Base-by-base conservation (phyloP, 1,140 invertebrate genomes). In the Parapsyche elsis region DNA sequence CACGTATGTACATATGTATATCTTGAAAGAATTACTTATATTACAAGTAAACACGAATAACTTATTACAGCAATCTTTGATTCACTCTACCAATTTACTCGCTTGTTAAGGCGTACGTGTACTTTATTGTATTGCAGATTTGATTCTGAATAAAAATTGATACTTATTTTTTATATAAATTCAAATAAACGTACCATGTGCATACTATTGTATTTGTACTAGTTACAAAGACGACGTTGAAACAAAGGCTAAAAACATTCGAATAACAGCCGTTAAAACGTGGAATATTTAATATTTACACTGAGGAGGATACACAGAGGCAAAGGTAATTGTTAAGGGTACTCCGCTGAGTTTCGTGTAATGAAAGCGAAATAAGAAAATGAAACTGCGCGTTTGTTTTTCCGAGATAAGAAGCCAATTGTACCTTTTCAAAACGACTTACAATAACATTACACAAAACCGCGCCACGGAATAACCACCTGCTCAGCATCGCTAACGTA, bases 361-460 rank as follows among this genome's bases (percentile, higher is more conserved):
- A 67, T 12, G 23, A 30, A 67, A 67, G 19, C 64, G 64, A 67
- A 67, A 67, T 26, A 30, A 67, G 64, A 67, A 67, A 67, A 67
- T 26, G 64, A 26, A 26, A 67, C 64, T 53, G 10, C 1, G 14
- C 64, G 64, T 67, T 67, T 67, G 64, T 67, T 67, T 67, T 67
- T 67, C 64, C 9, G 23, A 67, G 64, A 67, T 67, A 67, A 67
- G 64, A 9, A 67, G 64, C 24, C 19, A 26, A 30, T 67, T 67
- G 16, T 23, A 12, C 64, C 5, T 67, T 26, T 67, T 23, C 21
- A 24, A 67, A 67, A 30, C 64, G 23, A 30, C 24, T 23, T 23
- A 26, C 21, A 67, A 67, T 67, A 67, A 38, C 30, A 38, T 38
- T 38, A 38, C 30, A 38, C 7, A 38, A 38, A 38, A 38, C 30